These are phyloP conservation scores for Odontamblyopus rebecca DNA, from an alignment of 2,797 vertebrate genomes.

Conservation along the genomic window DNA sequence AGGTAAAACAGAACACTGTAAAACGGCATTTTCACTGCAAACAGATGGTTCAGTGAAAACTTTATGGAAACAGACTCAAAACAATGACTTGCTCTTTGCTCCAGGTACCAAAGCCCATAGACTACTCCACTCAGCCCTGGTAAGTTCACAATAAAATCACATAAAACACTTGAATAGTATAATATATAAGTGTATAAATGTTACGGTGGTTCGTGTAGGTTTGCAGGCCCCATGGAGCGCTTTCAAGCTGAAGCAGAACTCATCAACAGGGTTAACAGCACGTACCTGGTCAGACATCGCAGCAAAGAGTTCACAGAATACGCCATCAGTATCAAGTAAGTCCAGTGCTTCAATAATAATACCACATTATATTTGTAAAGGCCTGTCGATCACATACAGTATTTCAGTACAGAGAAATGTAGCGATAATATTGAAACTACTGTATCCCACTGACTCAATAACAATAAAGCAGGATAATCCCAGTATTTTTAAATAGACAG, in stretches of 20 bases:
- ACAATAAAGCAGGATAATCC: too few species aligned
- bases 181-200: neutral
- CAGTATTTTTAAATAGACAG: too few species aligned
- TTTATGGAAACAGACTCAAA: slow-evolving; percentile 16
- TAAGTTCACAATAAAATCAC: slow-evolving; percentile 67
- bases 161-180: neutral
- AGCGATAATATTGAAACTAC: too few species aligned
- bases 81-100: slow-evolving; percentile 48
- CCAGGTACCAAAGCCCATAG: slow-evolving; percentile 93
- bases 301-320: slow-evolving; percentile 93
- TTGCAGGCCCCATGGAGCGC: slow-evolving; percentile 92
- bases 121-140: slow-evolving; percentile 93
- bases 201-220: slow-evolving; percentile 76
- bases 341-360: slow-evolving; percentile 22
- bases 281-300: slow-evolving; percentile 93
- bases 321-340: slow-evolving; percentile 98
- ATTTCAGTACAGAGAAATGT: too few species aligned
- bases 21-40: slow-evolving; percentile 22
- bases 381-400: too few species aligned
- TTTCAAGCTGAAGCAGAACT: slow-evolving; percentile 91
- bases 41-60: neutral
- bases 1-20: slow-evolving; percentile 22
- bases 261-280: slow-evolving; percentile 91
- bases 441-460: too few species aligned
- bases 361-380: neutral